phyloP scores from a whole-genome alignment of 1,140 invertebrate species.

The Mesaphorura yosii region DNA sequence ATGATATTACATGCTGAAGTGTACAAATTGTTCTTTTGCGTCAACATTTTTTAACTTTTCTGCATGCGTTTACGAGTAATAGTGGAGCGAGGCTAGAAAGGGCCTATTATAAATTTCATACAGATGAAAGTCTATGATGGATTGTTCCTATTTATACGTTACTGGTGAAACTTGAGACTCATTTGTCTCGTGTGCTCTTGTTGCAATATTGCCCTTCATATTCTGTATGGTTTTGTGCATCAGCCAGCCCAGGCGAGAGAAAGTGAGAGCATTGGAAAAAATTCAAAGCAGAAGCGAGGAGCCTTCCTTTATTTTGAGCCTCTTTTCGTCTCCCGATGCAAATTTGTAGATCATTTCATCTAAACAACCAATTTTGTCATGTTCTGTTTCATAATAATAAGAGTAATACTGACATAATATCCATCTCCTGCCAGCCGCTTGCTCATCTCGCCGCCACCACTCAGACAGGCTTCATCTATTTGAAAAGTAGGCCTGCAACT shows the following conservation, averaged over 20 bases:
- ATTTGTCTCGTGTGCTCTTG: conserved; percentile 28
- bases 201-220: conserved; percentile 9
- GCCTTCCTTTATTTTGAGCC: too few species aligned
- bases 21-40: conserved; percentile 14
- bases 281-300: too few species aligned
- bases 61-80: background rate
- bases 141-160: conserved; percentile 30
- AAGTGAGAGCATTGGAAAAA: background rate
- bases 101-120: conserved; percentile 27
- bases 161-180: conserved; percentile 29
- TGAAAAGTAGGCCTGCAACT: too few species aligned
- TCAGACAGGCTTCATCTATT: too few species aligned
- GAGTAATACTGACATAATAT: too few species aligned
- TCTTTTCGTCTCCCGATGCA: background rate
- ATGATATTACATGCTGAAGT: conserved; percentile 24
- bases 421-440: too few species aligned
- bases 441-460: too few species aligned
- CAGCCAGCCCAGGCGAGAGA: background rate
- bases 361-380: background rate
- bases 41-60: background rate
- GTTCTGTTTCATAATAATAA: too few species aligned
- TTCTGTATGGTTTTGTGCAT: background rate
- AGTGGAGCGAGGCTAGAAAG: too few species aligned
- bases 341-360: background rate
- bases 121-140: conserved; percentile 28